phyloP scores from a whole-genome alignment of 2,113 vertebrate genomes.

The Axis porcinus region DNA sequence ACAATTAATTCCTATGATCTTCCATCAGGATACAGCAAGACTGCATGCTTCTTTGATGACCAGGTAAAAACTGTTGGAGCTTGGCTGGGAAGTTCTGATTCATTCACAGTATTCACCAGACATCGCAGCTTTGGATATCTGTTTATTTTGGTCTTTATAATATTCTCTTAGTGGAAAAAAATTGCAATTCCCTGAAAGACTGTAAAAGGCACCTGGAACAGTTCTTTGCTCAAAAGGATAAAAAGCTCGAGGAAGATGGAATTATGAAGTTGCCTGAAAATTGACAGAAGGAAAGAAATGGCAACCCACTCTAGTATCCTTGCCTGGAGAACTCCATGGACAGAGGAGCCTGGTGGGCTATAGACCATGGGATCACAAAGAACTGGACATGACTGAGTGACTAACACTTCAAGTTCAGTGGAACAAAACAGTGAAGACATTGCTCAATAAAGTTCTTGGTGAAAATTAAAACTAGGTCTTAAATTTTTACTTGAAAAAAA shows the following conservation, averaged over 20 bases:
- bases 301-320: neutral
- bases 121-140: neutral
- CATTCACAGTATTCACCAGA: neutral
- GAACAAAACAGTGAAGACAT: neutral
- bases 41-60: neutral
- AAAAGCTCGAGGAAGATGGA: neutral
- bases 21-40: neutral
- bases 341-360: neutral
- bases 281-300: neutral
- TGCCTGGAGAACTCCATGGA: neutral
- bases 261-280: neutral
- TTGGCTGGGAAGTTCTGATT: neutral
- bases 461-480: neutral
- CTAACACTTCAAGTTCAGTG: neutral
- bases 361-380: neutral
- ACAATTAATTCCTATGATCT: neutral
- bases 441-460: neutral
- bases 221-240: neutral
- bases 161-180: neutral
- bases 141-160: neutral
- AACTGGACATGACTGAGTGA: neutral
- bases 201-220: neutral
- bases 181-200: neutral
- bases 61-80: neutral
- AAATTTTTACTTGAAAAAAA: neutral